A percentile compares a stretch with the other conserved stretches of the same genome.
These are phyloP conservation scores for Agrotis puta DNA, from an alignment of 2,888 invertebrate species.

Conservation along the genomic window DNA sequence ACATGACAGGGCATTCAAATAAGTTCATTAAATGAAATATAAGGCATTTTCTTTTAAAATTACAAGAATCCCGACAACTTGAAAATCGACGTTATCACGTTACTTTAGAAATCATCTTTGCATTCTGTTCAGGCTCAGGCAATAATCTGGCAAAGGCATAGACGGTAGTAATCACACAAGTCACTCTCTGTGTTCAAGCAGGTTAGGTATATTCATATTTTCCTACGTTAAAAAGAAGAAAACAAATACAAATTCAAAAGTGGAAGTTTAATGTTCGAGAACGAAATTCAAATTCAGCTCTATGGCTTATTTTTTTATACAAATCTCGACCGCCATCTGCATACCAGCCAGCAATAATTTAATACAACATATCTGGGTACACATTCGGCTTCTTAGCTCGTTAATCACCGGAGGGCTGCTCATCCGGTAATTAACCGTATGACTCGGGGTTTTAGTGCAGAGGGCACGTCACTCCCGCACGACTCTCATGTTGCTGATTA, in stretches of 20 bases:
- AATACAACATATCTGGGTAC: conserved; percentile 63
- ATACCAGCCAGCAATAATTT: conserved; percentile 57
- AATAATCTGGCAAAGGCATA: too few species aligned
- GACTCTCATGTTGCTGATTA: conserved; percentile 50
- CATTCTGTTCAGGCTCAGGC: background rate
- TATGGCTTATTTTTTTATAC: background rate
- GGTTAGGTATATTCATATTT: background rate
- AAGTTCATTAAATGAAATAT: too few species aligned
- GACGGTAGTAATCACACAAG: background rate
- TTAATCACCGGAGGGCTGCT: conserved; percentile 79
- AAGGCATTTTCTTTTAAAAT: background rate
- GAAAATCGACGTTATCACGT: rapidly evolving
- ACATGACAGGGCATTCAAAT: too few species aligned
- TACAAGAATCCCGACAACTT: background rate
- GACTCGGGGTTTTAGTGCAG: conserved; percentile 73
- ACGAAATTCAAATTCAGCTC: background rate
- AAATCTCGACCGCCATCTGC: conserved; percentile 36
- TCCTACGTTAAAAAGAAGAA: background rate
- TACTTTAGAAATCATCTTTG: background rate
- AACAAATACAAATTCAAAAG: background rate
- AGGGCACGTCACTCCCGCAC: conserved; percentile 54
- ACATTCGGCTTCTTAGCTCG: conserved; percentile 70
- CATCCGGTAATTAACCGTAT: conserved; percentile 80
- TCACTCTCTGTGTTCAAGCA: background rate
- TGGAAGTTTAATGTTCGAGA: background rate